These are phyloP conservation scores for Malachius bipustulatus DNA, from an alignment of 2,888 invertebrate species.

Conservation along the genomic window DNA sequence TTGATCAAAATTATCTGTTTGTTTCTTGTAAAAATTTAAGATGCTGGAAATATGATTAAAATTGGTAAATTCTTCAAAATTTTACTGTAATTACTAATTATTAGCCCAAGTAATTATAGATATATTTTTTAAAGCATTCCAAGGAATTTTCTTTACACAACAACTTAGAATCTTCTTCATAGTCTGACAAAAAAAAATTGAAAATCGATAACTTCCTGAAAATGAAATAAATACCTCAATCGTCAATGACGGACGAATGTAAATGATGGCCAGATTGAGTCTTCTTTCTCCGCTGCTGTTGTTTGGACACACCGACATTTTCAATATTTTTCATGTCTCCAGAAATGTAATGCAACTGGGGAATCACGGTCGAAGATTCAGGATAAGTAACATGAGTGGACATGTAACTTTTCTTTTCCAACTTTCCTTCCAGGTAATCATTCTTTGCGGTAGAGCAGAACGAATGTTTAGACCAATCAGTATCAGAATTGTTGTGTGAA, in stretches of 20 bases:
- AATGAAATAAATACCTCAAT: not conserved
- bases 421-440: slow-evolving; percentile 29
- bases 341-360: slow-evolving; percentile 30
- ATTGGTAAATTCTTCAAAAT: too few species aligned
- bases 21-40: too few species aligned
- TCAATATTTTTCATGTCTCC: slow-evolving; percentile 25
- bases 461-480: slow-evolving; percentile 28
- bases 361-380: slow-evolving; percentile 33
- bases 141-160: too few species aligned
- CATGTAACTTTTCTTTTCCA: slow-evolving; percentile 27
- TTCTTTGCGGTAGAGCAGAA: slow-evolving; percentile 22
- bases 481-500: slow-evolving; percentile 27
- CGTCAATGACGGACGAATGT: not conserved
- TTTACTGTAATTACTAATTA: too few species aligned
- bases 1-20: too few species aligned
- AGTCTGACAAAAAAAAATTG: too few species aligned
- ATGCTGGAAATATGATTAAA: too few species aligned
- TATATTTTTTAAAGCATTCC: too few species aligned
- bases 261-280: slow-evolving; percentile 5
- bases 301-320: slow-evolving; percentile 7
- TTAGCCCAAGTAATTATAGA: too few species aligned
- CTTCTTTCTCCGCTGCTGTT: not conserved
- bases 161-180: too few species aligned
- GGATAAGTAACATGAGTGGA: slow-evolving; percentile 32
- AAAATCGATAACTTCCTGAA: too few species aligned